phyloP scores from a whole-genome alignment of 2,113 vertebrate genomes.

The Sapayoa aenigma region DNA sequence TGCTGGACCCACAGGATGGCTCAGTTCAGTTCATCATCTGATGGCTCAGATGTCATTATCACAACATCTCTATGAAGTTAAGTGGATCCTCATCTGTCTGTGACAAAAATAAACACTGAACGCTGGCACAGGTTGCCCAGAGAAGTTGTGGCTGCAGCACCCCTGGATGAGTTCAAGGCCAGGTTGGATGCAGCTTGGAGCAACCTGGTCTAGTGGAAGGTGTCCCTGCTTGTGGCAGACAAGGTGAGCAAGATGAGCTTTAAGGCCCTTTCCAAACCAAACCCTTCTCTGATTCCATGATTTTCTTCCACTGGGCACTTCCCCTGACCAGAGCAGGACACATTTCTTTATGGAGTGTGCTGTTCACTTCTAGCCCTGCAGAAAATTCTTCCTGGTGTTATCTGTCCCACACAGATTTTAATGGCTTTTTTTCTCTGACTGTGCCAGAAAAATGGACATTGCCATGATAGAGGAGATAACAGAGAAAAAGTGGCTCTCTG shows the following conservation, averaged over 20 bases:
- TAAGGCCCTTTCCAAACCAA: background rate
- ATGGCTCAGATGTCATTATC: no score
- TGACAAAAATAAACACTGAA: conserved; percentile 21
- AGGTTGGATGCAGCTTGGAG: background rate
- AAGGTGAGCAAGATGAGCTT: rapidly evolving
- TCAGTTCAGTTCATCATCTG: no score
- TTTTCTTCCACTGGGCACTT: background rate
- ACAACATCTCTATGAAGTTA: background rate
- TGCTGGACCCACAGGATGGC: background rate
- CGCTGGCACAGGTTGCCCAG: background rate
- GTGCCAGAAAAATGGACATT: no score
- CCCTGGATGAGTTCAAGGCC: background rate
- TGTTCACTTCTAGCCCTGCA: background rate
- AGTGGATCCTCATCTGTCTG: background rate
- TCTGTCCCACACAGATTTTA: background rate
- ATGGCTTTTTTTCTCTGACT: no score
- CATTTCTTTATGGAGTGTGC: rapidly evolving
- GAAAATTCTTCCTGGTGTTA: background rate
- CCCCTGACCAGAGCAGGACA: background rate
- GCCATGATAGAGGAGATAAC: background rate
- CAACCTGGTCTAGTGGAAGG: background rate
- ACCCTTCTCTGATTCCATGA: background rate
- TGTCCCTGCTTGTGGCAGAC: background rate
- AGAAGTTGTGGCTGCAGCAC: background rate
- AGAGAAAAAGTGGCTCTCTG: background rate